A percentile compares a stretch with the other conserved stretches of the same genome.
These are phyloP conservation scores for Cabera pusaria DNA, from an alignment of 2,888 invertebrate species.

Conservation along the genomic window DNA sequence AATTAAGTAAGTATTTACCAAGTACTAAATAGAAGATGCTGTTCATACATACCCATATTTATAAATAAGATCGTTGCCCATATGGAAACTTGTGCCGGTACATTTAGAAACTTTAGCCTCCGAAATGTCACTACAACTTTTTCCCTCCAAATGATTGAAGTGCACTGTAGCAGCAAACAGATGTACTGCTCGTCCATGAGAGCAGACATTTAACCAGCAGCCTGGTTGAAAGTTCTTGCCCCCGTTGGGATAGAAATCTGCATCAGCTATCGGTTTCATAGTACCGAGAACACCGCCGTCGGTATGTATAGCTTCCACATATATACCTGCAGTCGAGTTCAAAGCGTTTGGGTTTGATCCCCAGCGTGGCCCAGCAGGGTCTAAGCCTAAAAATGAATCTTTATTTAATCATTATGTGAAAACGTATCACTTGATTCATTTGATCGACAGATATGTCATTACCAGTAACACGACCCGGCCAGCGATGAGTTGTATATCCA, in stretches of 20 bases:
- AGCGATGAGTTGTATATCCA: conserved; percentile 47
- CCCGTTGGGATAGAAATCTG: conserved; percentile 64
- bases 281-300: conserved; percentile 56
- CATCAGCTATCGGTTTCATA: conserved; percentile 41
- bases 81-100: conserved; percentile 38
- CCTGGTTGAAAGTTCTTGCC: conserved; percentile 60
- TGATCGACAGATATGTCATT: not conserved
- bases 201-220: conserved; percentile 52
- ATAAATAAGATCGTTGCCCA: conserved; percentile 48
- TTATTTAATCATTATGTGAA: no score
- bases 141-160: conserved; percentile 48
- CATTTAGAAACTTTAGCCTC: conserved; percentile 44
- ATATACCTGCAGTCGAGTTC: conserved; percentile 40
- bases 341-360: conserved; percentile 41
- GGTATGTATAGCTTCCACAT: conserved; percentile 64
- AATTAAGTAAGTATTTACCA: no score
- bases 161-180: conserved; percentile 53
- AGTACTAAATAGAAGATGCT: no score
- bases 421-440: no score
- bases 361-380: conserved; percentile 64
- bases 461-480: conserved; percentile 56
- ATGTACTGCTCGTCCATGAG: conserved; percentile 51
- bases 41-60: conserved; percentile 54
- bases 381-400: conserved; percentile 42
- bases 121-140: conserved; percentile 41